Evolutionary conservation across 53 echinoderm and acorn worm genomes (phyloP).

Genomic region (Pentamera pediparva): DNA sequence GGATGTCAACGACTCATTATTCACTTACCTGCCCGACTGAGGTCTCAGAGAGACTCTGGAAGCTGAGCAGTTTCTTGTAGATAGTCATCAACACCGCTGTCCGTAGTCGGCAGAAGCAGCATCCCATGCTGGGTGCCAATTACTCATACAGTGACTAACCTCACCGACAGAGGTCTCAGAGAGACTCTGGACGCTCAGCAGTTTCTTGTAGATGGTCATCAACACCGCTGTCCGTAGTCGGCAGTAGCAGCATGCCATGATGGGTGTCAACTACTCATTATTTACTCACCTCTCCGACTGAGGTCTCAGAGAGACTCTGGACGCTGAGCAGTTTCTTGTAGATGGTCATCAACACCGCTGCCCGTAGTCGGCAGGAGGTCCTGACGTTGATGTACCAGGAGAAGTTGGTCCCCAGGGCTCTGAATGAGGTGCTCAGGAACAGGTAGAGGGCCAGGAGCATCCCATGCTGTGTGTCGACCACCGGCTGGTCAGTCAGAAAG

Average conservation of each 20-base stretch:
- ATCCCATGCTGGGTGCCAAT: too few relatives aligned
- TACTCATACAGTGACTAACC: too few relatives aligned
- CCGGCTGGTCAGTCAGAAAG: slow-evolving; percentile 40
- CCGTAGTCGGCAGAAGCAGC: slow-evolving; percentile 61
- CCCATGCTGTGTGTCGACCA: slow-evolving; percentile 31
- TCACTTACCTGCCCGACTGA: slow-evolving; percentile 85
- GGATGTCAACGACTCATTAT: too few relatives aligned
- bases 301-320: slow-evolving; percentile 43
- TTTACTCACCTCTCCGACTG: slow-evolving; percentile 71
- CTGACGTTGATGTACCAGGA: slow-evolving; percentile 55
- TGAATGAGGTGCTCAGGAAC: slow-evolving; percentile 36
- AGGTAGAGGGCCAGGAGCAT: slow-evolving; percentile 42
- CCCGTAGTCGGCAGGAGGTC: slow-evolving; percentile 58
- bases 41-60: slow-evolving; percentile 45
- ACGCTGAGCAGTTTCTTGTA: slow-evolving; percentile 63
- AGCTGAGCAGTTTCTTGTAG: slow-evolving; percentile 59
- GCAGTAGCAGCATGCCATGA: neutral
- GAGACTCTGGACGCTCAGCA: slow-evolving; percentile 48
- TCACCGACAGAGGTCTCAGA: slow-evolving; percentile 66
- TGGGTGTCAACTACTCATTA: neutral
- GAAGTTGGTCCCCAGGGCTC: slow-evolving; percentile 53
- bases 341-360: slow-evolving; percentile 59
- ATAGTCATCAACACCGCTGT: slow-evolving; percentile 58
- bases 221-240: slow-evolving; percentile 62
- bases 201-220: slow-evolving; percentile 65